phyloP scores from a whole-genome alignment of 2,888 invertebrate genomes.

The Acrobasis suavella region DNA sequence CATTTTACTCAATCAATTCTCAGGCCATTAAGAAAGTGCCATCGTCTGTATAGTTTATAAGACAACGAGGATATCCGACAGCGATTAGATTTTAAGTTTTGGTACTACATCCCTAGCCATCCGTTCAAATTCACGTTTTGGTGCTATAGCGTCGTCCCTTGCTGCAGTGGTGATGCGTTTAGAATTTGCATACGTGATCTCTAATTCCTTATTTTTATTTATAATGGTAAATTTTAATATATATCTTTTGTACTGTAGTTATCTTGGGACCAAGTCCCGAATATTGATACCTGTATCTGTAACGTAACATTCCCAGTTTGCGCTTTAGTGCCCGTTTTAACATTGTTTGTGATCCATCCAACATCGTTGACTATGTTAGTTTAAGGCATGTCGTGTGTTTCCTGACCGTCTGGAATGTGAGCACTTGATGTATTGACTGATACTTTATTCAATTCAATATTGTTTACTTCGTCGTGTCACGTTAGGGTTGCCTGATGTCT shows the following conservation, averaged over 20 bases:
- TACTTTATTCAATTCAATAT: slow-evolving; percentile 49
- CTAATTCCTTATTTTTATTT: slow-evolving; percentile 67
- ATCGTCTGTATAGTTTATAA: slow-evolving; percentile 77
- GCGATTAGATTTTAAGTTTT: slow-evolving; percentile 58
- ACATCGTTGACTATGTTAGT: slow-evolving; percentile 67
- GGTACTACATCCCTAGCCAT: slow-evolving; percentile 39
- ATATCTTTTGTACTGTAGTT: slow-evolving; percentile 70
- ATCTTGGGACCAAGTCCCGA: slow-evolving; percentile 52
- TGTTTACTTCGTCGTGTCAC: slow-evolving; percentile 25
- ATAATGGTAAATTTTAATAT: slow-evolving; percentile 59
- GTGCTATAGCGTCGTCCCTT: slow-evolving; percentile 65
- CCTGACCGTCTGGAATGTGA: slow-evolving; percentile 49
- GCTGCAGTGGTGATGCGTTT: slow-evolving; percentile 60
- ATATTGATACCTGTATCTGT: slow-evolving; percentile 80
- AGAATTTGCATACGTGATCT: slow-evolving; percentile 70
- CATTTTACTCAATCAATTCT: slow-evolving; percentile 81
- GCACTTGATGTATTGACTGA: slow-evolving; percentile 47
- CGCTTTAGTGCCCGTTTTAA: slow-evolving; percentile 72
- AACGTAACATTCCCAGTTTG: slow-evolving; percentile 80
- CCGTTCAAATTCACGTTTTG: slow-evolving; percentile 43
- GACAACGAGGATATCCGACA: slow-evolving; percentile 67
- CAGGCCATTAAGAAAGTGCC: slow-evolving; percentile 82
- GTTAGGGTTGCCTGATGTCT: not conserved
- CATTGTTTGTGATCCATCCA: slow-evolving; percentile 81
- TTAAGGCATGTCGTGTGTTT: slow-evolving; percentile 79